Percentiles rank a stretch among this genome's conserved stretches.
phyloP scores from a whole-genome alignment of 2,113 vertebrate species.

The Saiga tatarica region DNA sequence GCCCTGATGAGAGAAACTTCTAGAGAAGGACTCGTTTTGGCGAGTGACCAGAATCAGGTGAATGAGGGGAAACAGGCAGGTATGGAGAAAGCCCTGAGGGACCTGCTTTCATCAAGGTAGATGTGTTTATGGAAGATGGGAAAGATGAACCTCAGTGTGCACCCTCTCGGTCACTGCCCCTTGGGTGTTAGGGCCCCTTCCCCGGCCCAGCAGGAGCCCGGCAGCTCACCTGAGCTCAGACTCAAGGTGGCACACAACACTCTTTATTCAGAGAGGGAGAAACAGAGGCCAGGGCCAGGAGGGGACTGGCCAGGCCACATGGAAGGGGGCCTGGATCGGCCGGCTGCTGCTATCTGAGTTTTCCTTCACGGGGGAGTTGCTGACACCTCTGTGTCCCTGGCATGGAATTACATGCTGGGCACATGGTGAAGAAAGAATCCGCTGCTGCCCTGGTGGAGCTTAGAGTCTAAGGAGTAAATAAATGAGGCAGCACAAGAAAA shows the following conservation, averaged over 20 bases:
- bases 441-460: background rate
- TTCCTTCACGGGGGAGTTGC: background rate
- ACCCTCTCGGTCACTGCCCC: background rate
- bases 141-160: background rate
- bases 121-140: background rate
- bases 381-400: background rate
- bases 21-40: background rate
- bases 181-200: background rate
- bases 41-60: background rate
- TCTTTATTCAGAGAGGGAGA: background rate
- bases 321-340: rapidly evolving
- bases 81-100: background rate
- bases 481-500: background rate
- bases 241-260: background rate
- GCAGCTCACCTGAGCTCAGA: background rate
- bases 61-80: background rate
- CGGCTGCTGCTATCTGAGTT: too few relatives aligned
- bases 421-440: rapidly evolving
- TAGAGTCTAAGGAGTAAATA: background rate
- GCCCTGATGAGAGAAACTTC: background rate
- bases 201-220: background rate
- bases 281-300: background rate
- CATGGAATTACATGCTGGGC: background rate
- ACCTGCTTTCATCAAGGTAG: background rate
- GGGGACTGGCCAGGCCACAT: background rate